These are phyloP conservation scores for Acleris holmiana DNA, from an alignment of 2,888 invertebrate genomes.

Conservation along the genomic window DNA sequence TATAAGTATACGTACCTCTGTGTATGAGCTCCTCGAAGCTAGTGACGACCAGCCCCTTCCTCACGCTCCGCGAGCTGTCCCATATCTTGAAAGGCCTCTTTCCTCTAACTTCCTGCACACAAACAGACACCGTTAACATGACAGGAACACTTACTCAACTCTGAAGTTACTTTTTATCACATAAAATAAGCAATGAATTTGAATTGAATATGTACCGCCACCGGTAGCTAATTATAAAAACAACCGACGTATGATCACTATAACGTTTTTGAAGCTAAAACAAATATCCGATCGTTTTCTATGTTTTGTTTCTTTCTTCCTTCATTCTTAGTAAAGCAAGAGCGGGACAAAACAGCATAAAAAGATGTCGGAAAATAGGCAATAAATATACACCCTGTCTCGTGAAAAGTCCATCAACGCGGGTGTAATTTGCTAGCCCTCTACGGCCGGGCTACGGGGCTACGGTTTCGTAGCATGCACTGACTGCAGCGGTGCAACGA, in stretches of 20 bases:
- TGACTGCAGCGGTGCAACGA: constrained; percentile 78
- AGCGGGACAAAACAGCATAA: too few relatives aligned
- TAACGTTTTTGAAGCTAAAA: too few relatives aligned
- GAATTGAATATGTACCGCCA: too few relatives aligned
- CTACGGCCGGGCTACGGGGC: constrained; percentile 57
- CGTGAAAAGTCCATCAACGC: neutral
- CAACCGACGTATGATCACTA: too few relatives aligned
- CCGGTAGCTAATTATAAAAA: too few relatives aligned
- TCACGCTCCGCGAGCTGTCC: constrained; percentile 97
- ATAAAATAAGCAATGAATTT: neutral
- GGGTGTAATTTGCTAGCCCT: constrained; percentile 44
- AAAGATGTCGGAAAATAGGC: too few relatives aligned
- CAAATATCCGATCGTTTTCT: too few relatives aligned
- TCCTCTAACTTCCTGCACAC: constrained; percentile 94
- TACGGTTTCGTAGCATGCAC: constrained; percentile 59
- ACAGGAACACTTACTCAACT: neutral
- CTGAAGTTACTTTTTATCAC: neutral
- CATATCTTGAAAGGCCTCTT: constrained; percentile 99
- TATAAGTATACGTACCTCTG: constrained; percentile 84
- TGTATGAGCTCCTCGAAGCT: constrained; percentile 95
- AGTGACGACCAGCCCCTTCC: constrained; percentile 96
- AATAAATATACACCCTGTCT: neutral
- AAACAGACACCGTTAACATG: constrained; percentile 39
- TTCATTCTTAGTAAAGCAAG: too few relatives aligned
- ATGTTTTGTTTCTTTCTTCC: too few relatives aligned